phyloP scores from a whole-genome alignment of 2,113 vertebrate genomes.

The Cephalopholis sonnerati region DNA sequence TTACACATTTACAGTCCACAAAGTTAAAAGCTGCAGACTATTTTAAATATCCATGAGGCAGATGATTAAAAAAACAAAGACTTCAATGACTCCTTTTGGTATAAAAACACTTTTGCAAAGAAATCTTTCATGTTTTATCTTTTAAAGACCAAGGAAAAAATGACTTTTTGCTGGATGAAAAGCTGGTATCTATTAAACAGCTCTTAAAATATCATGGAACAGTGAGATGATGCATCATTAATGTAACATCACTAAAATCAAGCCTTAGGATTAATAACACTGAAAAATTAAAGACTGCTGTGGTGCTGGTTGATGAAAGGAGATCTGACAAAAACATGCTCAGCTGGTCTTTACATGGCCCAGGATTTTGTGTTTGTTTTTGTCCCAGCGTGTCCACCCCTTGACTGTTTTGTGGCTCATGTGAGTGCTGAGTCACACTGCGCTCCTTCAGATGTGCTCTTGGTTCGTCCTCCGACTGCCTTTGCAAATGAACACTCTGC shows the following conservation, averaged over 20 bases:
- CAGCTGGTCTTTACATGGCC: constrained; percentile 17
- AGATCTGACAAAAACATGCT: constrained; percentile 37
- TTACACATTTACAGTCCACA: no score
- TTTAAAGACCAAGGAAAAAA: constrained; percentile 4
- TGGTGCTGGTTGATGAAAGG: constrained; percentile 12
- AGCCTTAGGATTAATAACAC: constrained; percentile 25
- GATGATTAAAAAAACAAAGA: constrained; percentile 27
- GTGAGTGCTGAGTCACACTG: constrained; percentile 71
- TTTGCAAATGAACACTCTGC: constrained; percentile 54
- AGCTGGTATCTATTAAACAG: constrained; percentile 19
- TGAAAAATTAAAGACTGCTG: constrained; percentile 27
- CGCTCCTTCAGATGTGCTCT: constrained; percentile 45
- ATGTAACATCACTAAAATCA: constrained; percentile 34
- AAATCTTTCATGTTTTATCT: constrained; percentile 15
- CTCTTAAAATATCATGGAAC: background rate
- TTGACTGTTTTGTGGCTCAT: constrained; percentile 35
- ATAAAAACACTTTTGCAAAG: constrained; percentile 15
- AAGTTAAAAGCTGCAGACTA: no score
- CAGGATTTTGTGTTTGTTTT: constrained; percentile 17
- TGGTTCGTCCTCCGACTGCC: constrained; percentile 58
- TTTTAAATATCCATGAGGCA: constrained; percentile 6
- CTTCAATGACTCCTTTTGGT: constrained; percentile 5
- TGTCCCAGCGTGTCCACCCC: constrained; percentile 36
- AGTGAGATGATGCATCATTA: constrained; percentile 17
- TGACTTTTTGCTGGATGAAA: constrained; percentile 12